Conservation (phyloP, 2,113 vertebrate genomes). For the Garra rufa region DNA sequence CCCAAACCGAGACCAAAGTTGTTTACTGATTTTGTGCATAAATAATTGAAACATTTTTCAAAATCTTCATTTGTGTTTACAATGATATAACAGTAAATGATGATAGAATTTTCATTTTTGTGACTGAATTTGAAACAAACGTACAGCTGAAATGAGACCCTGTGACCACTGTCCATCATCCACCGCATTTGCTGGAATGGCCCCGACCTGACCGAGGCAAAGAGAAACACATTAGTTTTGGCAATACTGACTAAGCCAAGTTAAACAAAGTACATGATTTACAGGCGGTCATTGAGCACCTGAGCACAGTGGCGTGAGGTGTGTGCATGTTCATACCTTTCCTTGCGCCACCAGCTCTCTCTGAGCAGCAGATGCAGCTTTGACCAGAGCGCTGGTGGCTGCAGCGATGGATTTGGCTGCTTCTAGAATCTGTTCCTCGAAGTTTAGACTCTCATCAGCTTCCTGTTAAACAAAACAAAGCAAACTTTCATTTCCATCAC, state of each 20-base stretch:
- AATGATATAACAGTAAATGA: neutral
- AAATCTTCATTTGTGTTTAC: neutral
- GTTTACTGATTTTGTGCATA: neutral
- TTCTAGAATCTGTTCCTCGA: slow-evolving; percentile 97
- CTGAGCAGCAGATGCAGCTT: slow-evolving; percentile 95
- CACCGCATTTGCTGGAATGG: slow-evolving; percentile 90
- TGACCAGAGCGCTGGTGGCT: slow-evolving; percentile 95
- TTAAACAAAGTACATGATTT: neutral
- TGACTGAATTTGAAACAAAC: slow-evolving; percentile 62
- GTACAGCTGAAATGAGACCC: slow-evolving; percentile 97
- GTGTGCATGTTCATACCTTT: slow-evolving; percentile 78
- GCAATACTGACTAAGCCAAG: neutral
- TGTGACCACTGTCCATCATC: slow-evolving; percentile 99
- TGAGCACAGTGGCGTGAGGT: too few relatives aligned
- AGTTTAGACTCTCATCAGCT: slow-evolving; percentile 96
- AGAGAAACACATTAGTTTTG: neutral
- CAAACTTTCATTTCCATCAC: neutral
- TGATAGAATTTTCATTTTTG: neutral
- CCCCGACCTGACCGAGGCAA: slow-evolving; percentile 84
- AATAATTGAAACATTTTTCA: neutral
- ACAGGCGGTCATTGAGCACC: too few relatives aligned
- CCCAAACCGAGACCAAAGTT: neutral
- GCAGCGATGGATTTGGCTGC: slow-evolving; percentile 98
- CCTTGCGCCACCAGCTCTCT: slow-evolving; percentile 96
- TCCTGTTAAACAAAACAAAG: slow-evolving; percentile 76